Percentiles rank a stretch among this genome's conserved stretches.
phyloP scores from a whole-genome alignment of 2,888 invertebrate genomes.

The Mechanitis messenoides region DNA sequence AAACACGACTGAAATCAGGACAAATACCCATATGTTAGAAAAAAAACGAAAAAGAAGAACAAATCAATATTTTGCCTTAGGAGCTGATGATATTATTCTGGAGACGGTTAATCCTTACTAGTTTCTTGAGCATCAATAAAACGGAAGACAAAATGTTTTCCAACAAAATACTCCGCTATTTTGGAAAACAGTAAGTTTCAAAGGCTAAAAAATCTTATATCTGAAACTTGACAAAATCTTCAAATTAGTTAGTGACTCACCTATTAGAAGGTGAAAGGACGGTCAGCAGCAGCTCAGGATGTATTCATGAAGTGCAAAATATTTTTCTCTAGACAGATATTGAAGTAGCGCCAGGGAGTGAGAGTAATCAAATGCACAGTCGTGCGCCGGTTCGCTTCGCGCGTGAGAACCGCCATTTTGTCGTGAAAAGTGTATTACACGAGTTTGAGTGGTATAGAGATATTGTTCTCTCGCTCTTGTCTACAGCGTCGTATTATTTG shows the following conservation, averaged over 20 bases:
- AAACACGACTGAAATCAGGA: no score
- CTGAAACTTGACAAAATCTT: conserved; percentile 1
- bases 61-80: no score
- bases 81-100: no score
- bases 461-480: conserved; percentile 20
- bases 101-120: no score
- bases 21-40: no score
- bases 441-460: conserved; percentile 46
- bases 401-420: conserved; percentile 59
- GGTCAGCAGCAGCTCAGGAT: neutral
- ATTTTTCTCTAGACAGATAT: conserved; percentile 32
- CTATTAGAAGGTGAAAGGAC: neutral
- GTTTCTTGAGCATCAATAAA: no score
- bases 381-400: conserved; percentile 33
- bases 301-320: conserved; percentile 23
- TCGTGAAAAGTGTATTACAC: conserved; percentile 38
- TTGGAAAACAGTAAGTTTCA: no score
- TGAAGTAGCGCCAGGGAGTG: conserved; percentile 43
- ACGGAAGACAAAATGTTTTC: no score
- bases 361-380: conserved; percentile 41
- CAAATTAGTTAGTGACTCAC: neutral
- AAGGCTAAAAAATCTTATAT: neutral
- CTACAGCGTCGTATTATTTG: conserved; percentile 12
- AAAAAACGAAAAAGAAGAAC: no score
- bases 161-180: no score